These are phyloP conservation scores for Oncorhynchus kisutch DNA, from an alignment of 2,113 vertebrate species.

Conservation along the genomic window DNA sequence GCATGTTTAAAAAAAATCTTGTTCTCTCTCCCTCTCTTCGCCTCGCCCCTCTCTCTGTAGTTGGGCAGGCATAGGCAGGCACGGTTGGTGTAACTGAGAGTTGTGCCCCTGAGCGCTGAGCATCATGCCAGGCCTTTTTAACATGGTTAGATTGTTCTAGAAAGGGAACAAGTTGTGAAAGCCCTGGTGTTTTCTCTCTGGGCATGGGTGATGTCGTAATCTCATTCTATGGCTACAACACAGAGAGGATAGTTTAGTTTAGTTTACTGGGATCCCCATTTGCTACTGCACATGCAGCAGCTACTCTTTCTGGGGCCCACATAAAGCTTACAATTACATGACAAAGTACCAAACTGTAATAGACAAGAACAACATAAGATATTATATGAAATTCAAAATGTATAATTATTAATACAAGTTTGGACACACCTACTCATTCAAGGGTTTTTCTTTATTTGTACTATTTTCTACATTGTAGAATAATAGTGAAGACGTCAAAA, in stretches of 20 bases:
- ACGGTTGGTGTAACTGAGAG: neutral
- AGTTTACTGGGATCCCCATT: too few relatives aligned
- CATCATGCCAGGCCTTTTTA: constrained; percentile 35
- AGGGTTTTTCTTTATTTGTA: too few relatives aligned
- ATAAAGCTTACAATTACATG: too few relatives aligned
- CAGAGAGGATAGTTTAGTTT: constrained; percentile 29
- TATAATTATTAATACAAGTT: too few relatives aligned
- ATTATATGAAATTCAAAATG: too few relatives aligned
- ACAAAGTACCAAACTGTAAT: too few relatives aligned
- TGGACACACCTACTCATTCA: too few relatives aligned
- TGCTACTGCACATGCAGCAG: too few relatives aligned
- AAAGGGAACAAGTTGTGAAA: constrained; percentile 44
- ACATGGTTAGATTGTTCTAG: constrained; percentile 22
- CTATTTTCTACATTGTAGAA: too few relatives aligned
- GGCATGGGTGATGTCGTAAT: constrained; percentile 42
- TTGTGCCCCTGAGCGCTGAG: constrained; percentile 30
- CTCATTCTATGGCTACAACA: constrained; percentile 5
- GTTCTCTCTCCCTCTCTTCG: neutral
- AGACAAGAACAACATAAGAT: too few relatives aligned
- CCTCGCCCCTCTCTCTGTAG: neutral
- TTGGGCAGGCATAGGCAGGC: neutral
- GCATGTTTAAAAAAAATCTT: neutral
- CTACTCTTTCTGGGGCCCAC: too few relatives aligned
- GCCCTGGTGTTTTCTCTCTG: constrained; percentile 37
- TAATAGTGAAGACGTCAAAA: too few relatives aligned